These are phyloP conservation scores for Metallyticus violacea DNA, from an alignment of 2,888 invertebrate genomes.

Conservation along the genomic window DNA sequence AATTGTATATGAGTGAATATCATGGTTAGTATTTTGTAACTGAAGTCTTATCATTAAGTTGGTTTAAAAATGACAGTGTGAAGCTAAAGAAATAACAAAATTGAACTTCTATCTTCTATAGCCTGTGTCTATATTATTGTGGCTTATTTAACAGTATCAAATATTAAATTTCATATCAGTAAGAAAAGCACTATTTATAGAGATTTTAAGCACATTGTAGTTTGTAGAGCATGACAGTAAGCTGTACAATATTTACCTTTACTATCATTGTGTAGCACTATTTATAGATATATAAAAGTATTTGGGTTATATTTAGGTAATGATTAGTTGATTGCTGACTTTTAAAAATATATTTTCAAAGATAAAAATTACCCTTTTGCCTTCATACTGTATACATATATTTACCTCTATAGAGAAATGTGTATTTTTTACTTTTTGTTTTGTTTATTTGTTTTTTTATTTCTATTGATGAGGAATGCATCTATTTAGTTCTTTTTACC, in stretches of 20 bases:
- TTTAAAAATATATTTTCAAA: too few species aligned
- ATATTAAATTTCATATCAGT: neutral
- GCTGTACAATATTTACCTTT: neutral
- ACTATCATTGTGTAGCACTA: neutral
- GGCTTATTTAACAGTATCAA: neutral
- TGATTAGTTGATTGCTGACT: too few species aligned
- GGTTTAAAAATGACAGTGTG: too few species aligned
- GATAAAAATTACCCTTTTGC: too few species aligned
- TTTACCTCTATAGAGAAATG: too few species aligned
- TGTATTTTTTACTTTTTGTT: too few species aligned
- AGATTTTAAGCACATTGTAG: neutral
- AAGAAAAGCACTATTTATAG: too few species aligned
- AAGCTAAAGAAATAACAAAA: too few species aligned
- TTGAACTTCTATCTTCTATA: too few species aligned
- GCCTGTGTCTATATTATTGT: too few species aligned
- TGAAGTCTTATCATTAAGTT: neutral
- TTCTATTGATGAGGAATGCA: neutral
- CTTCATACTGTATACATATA: too few species aligned
- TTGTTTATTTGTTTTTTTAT: neutral
- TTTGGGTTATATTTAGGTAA: neutral
- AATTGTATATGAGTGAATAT: neutral
- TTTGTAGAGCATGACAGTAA: neutral
- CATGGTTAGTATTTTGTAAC: neutral
- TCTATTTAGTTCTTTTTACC: neutral
- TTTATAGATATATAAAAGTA: neutral